Base-by-base conservation (phyloP, 2,113 vertebrate genomes). In the Clarias batrachus region DNA sequence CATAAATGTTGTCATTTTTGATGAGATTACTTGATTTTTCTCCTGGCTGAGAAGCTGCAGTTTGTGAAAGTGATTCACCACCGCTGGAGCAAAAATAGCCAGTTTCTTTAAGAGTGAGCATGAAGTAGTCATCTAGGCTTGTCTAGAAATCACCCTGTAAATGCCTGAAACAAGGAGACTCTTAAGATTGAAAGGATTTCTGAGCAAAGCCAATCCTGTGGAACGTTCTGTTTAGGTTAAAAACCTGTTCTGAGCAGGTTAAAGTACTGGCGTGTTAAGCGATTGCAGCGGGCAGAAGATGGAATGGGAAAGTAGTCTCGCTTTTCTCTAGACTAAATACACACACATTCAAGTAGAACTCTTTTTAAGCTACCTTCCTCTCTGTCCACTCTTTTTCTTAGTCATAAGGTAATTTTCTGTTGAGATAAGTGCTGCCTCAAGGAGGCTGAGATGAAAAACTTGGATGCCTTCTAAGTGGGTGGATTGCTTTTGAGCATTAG, bases 371-470 rank as follows among this genome's bases (percentile, higher is more conserved):
- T 79, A 27, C 54, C 54, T 30, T 30, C 17, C 76, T 56, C 74
- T 33, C 78, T 80, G 27, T 59, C 52, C 59, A 12, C 27, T 60
- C 30, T 11, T 37, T 81, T 23, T 63, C 21, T 81, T 63, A 63
- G 59, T 19, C 9, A 21, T 41, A 62, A 81, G 59, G 59, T n/a
- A 3, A 65, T 81, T 65, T 81, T 37, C 37, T 48, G 80, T 8
- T 65, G 23, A 48, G n/a, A 23, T 81, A n/a, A 37, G 59, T 65
- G 80, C 65, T 48, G 37, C 57, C 21, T 81, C 59, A 41, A 37
- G 59, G 10, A 59, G 56, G 59, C 78, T 60, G 56, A 62, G 17
- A 80, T 80, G 27, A 60, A 80, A 80, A 59, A 81, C 78, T 41
- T 37, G 78, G 41, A 41, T 59, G 65, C 59, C 21, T 48, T 65